Percentiles rank a stretch among this genome's conserved stretches.
These are phyloP conservation scores for Grammomys surdaster DNA, from an alignment of 2,113 vertebrate species.

Conservation along the genomic window DNA sequence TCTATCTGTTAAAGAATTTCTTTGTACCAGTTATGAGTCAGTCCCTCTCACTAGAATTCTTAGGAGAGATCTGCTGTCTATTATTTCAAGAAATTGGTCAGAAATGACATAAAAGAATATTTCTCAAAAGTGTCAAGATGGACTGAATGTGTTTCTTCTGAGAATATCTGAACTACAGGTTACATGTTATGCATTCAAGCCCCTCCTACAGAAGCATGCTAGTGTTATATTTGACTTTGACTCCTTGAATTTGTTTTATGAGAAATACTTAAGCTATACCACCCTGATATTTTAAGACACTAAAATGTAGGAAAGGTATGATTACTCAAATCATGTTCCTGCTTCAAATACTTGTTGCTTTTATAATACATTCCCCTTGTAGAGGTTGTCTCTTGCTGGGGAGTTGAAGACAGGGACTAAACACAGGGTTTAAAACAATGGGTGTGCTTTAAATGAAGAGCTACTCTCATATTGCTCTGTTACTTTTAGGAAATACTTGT, in stretches of 20 bases:
- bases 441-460: not conserved
- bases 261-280: not conserved
- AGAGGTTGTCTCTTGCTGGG: not conserved
- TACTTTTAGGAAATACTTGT: not conserved
- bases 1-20: not conserved
- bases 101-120: not conserved
- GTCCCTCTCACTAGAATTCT: not conserved
- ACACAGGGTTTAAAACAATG: not conserved
- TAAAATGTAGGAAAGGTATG: not conserved
- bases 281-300: conserved; percentile 18
- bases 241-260: not conserved
- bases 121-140: not conserved
- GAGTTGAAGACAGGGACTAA: not conserved
- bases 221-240: conserved; percentile 64
- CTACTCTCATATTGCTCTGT: not conserved
- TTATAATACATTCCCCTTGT: not conserved
- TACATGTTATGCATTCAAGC: not conserved
- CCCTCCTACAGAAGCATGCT: conserved; percentile 47
- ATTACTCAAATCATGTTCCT: not conserved
- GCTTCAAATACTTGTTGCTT: conserved; percentile 34
- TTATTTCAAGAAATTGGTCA: not conserved
- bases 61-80: not conserved
- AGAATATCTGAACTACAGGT: not conserved
- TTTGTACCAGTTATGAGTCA: not conserved
- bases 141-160: not conserved